Evolutionary conservation across 2,888 invertebrate species (phyloP), one percentile per base, ranked within the genome.

Genomic region (Cerastis rubricosa): DNA sequence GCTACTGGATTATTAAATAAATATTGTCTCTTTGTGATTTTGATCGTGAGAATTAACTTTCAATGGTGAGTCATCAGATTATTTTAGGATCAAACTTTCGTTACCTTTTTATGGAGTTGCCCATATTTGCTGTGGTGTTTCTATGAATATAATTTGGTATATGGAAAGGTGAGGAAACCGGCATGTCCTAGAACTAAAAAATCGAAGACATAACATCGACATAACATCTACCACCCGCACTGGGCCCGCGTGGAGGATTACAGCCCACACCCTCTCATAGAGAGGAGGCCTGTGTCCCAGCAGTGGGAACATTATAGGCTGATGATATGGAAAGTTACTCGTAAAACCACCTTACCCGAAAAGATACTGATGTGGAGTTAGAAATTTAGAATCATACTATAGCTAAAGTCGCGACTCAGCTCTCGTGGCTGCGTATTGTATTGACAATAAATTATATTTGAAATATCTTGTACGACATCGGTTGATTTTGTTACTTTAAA

Each of bases 31-130:
- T 59, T 65, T 49, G 35, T 71, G 51, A 47, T 25, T 59, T 25
- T 64, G 22, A 70, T 68, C 47, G 51, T 70, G 73, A 35, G 84
- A 84, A 71, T 19, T 0, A 74, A 81, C 81, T 84, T 85, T 85
- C 85, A 25, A 66, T 57, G n/a, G 9, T 73, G 71, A 69, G 7
- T 76, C 84, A 80, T 67, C 25, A 8, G 35, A 29, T 67, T 45
- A 61, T 68, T 75, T 72, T 29, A 49, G 61, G 25, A 14, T 43
- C 22, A 14, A 65, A 84, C 83, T 84, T 83, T 84, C 81, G 51
- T 74, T 71, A 3, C 1, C 65, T 68, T 35, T 73, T 61, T 65
- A 51, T 11, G 77, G 84, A 29, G 45, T 8, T 77, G 25, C 40
- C 73, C 73, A 65, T 83, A 71, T 80, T 45, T 12, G 49, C 40